A percentile compares a stretch with the other conserved stretches of the same genome.
These are phyloP conservation scores for Salvelinus alpinus DNA, from an alignment of 2,113 vertebrate genomes.

Conservation along the genomic window DNA sequence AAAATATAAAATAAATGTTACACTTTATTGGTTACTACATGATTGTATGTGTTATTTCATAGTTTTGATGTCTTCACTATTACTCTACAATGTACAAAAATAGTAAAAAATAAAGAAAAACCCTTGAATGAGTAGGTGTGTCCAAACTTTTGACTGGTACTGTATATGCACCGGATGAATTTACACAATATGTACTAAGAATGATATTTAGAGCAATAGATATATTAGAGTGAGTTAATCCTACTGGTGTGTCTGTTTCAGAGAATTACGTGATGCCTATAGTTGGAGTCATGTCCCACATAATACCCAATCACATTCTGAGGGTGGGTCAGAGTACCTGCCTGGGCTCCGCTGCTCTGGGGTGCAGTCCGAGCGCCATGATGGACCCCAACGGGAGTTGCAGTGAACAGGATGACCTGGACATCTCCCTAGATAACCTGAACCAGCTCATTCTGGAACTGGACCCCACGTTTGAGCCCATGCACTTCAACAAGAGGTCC, in stretches of 20 bases:
- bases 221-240: background rate
- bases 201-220: too few relatives aligned
- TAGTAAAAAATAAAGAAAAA: too few relatives aligned
- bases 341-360: conserved; percentile 34
- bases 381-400: conserved; percentile 1
- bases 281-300: conserved; percentile 70
- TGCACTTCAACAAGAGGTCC: conserved; percentile 27
- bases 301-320: conserved; percentile 75
- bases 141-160: too few relatives aligned
- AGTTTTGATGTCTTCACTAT: too few relatives aligned
- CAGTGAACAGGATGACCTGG: background rate
- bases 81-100: too few relatives aligned
- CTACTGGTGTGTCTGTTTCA: conserved; percentile 13
- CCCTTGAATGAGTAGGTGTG: too few relatives aligned
- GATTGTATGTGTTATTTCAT: too few relatives aligned
- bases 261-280: conserved; percentile 57
- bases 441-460: conserved; percentile 84
- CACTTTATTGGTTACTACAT: too few relatives aligned
- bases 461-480: conserved; percentile 79
- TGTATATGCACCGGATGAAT: too few relatives aligned
- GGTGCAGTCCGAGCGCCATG: conserved; percentile 2
- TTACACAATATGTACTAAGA: too few relatives aligned
- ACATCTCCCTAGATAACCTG: conserved; percentile 77
- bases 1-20: too few relatives aligned
- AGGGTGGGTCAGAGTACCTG: conserved; percentile 78